Evolutionary conservation across 2,113 vertebrate genomes (phyloP).

Genomic region (Pygoscelis adeliae): DNA sequence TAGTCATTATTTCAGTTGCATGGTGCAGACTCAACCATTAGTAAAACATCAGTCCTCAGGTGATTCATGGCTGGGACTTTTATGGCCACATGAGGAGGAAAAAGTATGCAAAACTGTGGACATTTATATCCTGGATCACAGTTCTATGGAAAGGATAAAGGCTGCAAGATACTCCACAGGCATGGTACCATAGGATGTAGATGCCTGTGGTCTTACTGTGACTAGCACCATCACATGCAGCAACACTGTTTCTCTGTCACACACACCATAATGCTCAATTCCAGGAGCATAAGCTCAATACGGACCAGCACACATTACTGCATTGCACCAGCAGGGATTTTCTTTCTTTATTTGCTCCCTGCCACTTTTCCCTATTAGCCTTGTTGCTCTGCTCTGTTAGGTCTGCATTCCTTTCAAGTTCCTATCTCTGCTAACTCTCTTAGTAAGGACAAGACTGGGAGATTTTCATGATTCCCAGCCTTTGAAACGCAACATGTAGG

Average conservation of each 20-base stretch:
- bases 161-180: not conserved
- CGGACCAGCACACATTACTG: not conserved
- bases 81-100: not conserved
- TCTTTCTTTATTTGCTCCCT: not conserved
- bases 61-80: not conserved
- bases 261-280: not conserved
- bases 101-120: not conserved
- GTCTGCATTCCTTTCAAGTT: not conserved
- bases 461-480: not conserved
- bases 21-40: not conserved
- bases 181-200: not conserved
- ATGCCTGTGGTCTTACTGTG: not conserved
- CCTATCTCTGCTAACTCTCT: not conserved
- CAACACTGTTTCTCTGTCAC: not conserved
- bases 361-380: not conserved
- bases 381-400: not conserved
- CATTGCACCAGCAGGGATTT: not conserved
- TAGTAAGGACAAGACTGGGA: not conserved
- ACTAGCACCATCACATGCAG: not conserved
- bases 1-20: not conserved
- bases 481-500: not conserved
- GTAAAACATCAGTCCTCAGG: not conserved
- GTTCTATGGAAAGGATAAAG: not conserved
- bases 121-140: not conserved
- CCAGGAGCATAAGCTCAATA: not conserved